Conservation (phyloP, 2,113 vertebrate species). For the Sceloporus undulatus region DNA sequence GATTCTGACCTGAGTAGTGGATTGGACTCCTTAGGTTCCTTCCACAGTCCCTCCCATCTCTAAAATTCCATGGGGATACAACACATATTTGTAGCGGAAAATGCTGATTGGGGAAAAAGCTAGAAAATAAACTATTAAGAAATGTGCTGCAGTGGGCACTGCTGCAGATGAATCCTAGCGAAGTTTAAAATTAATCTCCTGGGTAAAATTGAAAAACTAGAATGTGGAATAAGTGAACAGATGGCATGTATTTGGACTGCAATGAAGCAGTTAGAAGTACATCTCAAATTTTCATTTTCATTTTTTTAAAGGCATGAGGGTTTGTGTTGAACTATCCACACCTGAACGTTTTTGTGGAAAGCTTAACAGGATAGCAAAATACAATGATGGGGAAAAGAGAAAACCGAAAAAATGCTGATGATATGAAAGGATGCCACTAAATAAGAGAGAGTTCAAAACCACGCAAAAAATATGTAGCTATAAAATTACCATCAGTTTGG, state of each 20-base stretch:
- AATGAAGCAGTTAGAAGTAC: conserved; percentile 35
- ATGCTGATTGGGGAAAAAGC: conserved; percentile 7
- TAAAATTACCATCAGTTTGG: not conserved
- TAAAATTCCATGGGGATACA: not conserved
- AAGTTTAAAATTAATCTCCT: conserved; percentile 44
- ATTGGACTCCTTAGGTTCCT: too few species aligned
- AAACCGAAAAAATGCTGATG: not conserved
- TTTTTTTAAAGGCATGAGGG: conserved; percentile 17
- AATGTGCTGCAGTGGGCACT: conserved; percentile 2
- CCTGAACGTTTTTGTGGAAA: conserved; percentile 49
- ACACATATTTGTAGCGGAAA: not conserved
- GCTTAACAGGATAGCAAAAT: conserved; percentile 2
- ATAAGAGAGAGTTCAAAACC: not conserved
- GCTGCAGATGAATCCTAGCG: not conserved
- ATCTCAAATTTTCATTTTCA: conserved; percentile 42
- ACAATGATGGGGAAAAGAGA: not conserved
- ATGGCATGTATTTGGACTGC: conserved; percentile 45
- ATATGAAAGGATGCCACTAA: not conserved
- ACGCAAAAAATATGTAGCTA: not conserved
- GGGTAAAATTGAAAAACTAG: conserved; percentile 38
- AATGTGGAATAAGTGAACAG: conserved; percentile 27
- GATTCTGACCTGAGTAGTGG: too few species aligned
- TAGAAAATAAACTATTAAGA: conserved; percentile 12
- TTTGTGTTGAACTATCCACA: conserved; percentile 17
- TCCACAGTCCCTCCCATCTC: too few species aligned